phyloP scores from a whole-genome alignment of 2,888 invertebrate species.

The Pristionchus arcanus region DNA sequence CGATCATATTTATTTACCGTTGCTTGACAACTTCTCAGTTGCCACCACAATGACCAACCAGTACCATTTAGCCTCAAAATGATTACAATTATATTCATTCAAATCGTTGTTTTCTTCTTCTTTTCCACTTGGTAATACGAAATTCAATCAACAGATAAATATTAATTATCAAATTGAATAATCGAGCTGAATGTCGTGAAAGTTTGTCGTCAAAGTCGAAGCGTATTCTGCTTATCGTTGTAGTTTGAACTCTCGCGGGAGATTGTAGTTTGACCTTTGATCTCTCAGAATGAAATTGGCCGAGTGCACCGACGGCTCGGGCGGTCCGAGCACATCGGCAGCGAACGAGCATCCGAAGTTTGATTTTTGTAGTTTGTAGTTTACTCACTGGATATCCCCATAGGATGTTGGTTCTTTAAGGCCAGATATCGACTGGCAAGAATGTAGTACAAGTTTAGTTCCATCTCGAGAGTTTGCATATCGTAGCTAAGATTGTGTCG shows the following conservation, averaged over 20 bases:
- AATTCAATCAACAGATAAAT: conserved; percentile 34
- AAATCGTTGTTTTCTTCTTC: background rate
- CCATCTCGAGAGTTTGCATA: background rate
- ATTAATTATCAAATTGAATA: background rate
- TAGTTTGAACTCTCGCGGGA: conserved; percentile 10
- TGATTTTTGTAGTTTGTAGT: background rate
- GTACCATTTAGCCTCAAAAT: background rate
- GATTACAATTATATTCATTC: background rate
- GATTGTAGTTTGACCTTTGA: conserved; percentile 8
- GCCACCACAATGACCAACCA: background rate
- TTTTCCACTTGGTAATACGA: background rate
- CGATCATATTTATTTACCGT: conserved; percentile 3
- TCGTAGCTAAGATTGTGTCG: background rate
- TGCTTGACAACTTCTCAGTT: background rate
- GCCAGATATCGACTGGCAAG: too few relatives aligned
- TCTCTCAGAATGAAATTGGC: conserved; percentile 45
- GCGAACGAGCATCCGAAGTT: background rate
- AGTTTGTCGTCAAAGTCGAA: conserved; percentile 20
- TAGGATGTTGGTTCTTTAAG: too few relatives aligned
- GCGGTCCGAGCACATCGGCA: conserved; percentile 11
- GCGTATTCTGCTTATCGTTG: background rate
- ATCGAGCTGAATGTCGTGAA: background rate
- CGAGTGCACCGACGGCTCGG: background rate
- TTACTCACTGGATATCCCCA: background rate
- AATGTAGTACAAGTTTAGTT: too few relatives aligned